These are phyloP conservation scores for Drosophila atroscutellata DNA, from an alignment of 2,888 invertebrate genomes.

Conservation along the genomic window DNA sequence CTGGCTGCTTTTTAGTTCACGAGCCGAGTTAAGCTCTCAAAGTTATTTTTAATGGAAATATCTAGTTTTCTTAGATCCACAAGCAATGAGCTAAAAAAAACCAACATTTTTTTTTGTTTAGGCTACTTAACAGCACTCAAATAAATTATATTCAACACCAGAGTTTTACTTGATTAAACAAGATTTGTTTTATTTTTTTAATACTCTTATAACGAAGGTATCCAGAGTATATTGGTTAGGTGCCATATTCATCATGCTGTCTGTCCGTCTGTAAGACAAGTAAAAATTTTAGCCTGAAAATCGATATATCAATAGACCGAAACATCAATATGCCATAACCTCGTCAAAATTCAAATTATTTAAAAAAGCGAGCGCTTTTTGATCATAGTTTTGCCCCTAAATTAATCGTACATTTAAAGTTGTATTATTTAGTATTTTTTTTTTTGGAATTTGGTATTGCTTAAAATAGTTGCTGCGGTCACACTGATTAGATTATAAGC, in stretches of 20 bases:
- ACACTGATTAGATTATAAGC: background rate
- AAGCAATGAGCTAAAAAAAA: background rate
- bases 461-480: slow-evolving; percentile 1
- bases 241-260: too few relatives aligned
- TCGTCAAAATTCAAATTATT: too few relatives aligned
- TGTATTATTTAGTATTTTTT: background rate
- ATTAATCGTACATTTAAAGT: too few relatives aligned
- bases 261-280: too few relatives aligned
- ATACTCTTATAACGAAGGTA: background rate
- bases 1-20: background rate
- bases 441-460: background rate
- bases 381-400: too few relatives aligned
- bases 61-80: background rate
- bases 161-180: background rate
- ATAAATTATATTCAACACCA: background rate
- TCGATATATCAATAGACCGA: too few relatives aligned
- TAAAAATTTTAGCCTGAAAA: too few relatives aligned
- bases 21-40: background rate
- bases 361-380: too few relatives aligned
- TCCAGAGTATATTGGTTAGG: background rate
- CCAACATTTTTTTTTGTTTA: background rate
- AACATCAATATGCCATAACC: too few relatives aligned
- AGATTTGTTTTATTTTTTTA: background rate
- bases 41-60: background rate
- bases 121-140: background rate